These are phyloP conservation scores for Trigoniulus corallinus DNA, from an alignment of 1,140 invertebrate species.

Conservation along the genomic window DNA sequence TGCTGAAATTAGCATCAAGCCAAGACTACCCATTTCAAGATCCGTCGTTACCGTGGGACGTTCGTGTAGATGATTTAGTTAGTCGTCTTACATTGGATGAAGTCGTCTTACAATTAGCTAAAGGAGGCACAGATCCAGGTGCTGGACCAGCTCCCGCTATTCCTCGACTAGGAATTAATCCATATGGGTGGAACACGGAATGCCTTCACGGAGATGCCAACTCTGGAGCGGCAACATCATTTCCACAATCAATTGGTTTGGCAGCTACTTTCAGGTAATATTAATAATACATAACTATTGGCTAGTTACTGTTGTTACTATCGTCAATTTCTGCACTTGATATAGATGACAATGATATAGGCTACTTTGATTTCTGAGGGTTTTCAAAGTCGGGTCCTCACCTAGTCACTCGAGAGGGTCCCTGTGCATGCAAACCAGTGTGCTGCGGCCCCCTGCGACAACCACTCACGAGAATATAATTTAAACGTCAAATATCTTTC, in stretches of 20 bases:
- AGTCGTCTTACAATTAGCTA: constrained; percentile 20
- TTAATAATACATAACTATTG: too few species aligned
- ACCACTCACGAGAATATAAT: too few species aligned
- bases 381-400: too few species aligned
- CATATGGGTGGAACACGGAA: constrained; percentile 23
- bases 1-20: too few species aligned
- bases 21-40: constrained; percentile 23
- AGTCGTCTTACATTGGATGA: constrained; percentile 18
- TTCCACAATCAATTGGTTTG: constrained; percentile 22
- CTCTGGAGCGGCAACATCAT: constrained; percentile 20
- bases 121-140: constrained; percentile 16
- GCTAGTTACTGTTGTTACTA: too few species aligned
- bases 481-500: too few species aligned
- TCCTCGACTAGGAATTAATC: constrained; percentile 18
- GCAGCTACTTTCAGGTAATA: constrained; percentile 22
- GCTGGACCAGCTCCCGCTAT: constrained; percentile 20
- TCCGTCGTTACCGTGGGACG: constrained; percentile 18
- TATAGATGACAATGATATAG: too few species aligned
- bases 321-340: too few species aligned
- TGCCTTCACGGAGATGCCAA: constrained; percentile 18
- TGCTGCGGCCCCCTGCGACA: too few species aligned
- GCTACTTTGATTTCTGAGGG: too few species aligned
- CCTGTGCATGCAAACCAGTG: too few species aligned
- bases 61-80: constrained; percentile 22
- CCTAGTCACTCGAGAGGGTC: too few species aligned